phyloP scores from a whole-genome alignment of 2,888 invertebrate genomes.

The Heteromyza rotundicornis region DNA sequence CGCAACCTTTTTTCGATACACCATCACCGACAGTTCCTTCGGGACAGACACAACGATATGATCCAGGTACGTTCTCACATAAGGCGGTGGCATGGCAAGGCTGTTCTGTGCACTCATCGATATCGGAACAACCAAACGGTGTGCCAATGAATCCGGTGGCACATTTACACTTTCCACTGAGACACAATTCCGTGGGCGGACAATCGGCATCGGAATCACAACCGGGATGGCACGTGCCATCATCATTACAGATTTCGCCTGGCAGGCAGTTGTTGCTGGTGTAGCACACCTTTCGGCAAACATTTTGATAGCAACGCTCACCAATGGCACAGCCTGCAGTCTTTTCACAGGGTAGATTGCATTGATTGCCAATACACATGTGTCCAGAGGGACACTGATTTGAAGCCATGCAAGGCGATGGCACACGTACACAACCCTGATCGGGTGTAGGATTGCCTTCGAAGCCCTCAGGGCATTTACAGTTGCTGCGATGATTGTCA shows the following conservation, averaged over 20 bases:
- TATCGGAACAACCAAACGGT: constrained; percentile 78
- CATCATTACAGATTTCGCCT: constrained; percentile 83
- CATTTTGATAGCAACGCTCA: constrained; percentile 79
- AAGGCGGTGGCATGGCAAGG: constrained; percentile 82
- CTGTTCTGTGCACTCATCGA: constrained; percentile 78
- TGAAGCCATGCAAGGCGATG: constrained; percentile 71
- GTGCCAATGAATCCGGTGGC: constrained; percentile 76
- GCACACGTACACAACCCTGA: constrained; percentile 86
- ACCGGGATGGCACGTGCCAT: constrained; percentile 81
- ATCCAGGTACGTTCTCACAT: constrained; percentile 81
- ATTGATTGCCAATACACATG: constrained; percentile 78
- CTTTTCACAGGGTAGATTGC: constrained; percentile 79
- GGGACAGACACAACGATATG: constrained; percentile 81
- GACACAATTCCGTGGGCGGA: constrained; percentile 77
- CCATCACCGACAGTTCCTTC: constrained; percentile 80
- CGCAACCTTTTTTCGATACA: constrained; percentile 75
- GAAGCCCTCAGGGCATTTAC: constrained; percentile 84
- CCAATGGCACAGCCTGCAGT: constrained; percentile 80
- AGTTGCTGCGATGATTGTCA: constrained; percentile 75
- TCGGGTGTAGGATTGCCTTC: constrained; percentile 86
- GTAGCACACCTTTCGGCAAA: constrained; percentile 86
- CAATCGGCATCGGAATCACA: constrained; percentile 85
- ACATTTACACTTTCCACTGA: constrained; percentile 77
- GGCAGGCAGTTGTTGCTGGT: constrained; percentile 88
- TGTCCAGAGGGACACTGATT: constrained; percentile 79